Percentiles rank a stretch among this genome's conserved stretches.
Conservation (phyloP, 2,113 vertebrate species). For the Fregata magnificens region DNA sequence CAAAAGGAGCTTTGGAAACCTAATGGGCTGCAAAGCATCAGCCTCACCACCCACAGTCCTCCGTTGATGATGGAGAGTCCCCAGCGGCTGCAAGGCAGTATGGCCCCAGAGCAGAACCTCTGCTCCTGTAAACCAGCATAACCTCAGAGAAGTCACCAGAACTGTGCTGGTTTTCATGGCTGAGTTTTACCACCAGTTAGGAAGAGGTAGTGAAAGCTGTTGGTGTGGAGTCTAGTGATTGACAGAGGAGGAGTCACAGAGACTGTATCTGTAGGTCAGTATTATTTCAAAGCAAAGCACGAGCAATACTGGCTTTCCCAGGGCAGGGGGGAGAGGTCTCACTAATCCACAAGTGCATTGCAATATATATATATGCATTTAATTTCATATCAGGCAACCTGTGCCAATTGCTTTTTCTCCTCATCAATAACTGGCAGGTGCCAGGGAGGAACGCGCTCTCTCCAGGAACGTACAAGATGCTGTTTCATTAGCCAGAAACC, state of each 20-base stretch:
- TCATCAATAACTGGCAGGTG: background rate
- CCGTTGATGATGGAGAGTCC: fast-evolving
- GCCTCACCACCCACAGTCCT: fast-evolving
- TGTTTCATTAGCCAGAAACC: background rate
- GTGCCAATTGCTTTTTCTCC: background rate
- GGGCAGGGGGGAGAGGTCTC: background rate
- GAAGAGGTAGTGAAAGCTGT: background rate
- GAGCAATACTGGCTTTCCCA: background rate
- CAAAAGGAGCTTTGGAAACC: background rate
- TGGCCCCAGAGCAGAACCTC: background rate
- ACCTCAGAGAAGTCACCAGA: background rate
- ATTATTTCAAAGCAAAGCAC: background rate
- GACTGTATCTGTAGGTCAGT: background rate
- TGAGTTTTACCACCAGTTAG: background rate
- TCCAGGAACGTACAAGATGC: background rate
- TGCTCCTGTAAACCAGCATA: fast-evolving
- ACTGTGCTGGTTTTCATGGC: background rate
- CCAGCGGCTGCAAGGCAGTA: fast-evolving
- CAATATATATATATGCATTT: background rate
- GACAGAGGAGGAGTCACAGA: background rate
- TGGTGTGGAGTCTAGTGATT: fast-evolving
- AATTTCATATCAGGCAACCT: background rate
- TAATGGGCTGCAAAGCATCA: background rate
- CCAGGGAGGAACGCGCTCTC: background rate
- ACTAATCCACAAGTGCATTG: background rate